Evolutionary conservation across 2,113 vertebrate genomes (phyloP), one percentile per base, ranked within the genome.

Genomic region (Antigone vipio): DNA sequence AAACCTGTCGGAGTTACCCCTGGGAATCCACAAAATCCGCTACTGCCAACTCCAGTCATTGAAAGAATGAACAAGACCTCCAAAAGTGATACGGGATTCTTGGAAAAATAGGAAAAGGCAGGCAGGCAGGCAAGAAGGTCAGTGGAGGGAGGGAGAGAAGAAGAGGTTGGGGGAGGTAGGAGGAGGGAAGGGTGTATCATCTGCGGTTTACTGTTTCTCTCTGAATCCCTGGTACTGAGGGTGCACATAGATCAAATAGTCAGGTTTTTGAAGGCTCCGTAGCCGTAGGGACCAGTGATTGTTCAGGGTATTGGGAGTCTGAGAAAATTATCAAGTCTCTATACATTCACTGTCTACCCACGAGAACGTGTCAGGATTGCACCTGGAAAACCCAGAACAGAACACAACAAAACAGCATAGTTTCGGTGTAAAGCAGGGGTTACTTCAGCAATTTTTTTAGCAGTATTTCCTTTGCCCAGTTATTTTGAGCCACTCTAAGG

Each of bases 401-500:
- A 72, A 32, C 18, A 21, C 0, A 1, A 45, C 34, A 63, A 59
- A 93, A 45, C 23, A 79, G 66, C 45, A 15, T 24, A 42, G 20
- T 62, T 92, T 79, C 7, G 4, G 71, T 4, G 3, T 66, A 85
- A 80, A 96, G 13, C 42, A 76, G 38, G 59, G 74, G 67, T 87
- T 81, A 53, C 62, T 93, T 79, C 84, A 91, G 91, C 88, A 49
- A 20, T n/a, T 17, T 66, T 91, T 95, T 80, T 20, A 56, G 72
- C 77, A 27, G 69, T 47, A 22, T 78, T 88, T 85, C 66, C 81
- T 64, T 84, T 83, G 92, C 92, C 86, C 73, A 5, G 88, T 95
- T 97, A 89, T 96, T 97, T 69, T 82, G 88, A 97, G 94, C 76
- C 86, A 53, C 88, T 95, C 92, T 97, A 96, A 97, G 92, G 95